Evolutionary conservation across 2,888 invertebrate species (phyloP).

Genomic region (Cephus spinipes): DNA sequence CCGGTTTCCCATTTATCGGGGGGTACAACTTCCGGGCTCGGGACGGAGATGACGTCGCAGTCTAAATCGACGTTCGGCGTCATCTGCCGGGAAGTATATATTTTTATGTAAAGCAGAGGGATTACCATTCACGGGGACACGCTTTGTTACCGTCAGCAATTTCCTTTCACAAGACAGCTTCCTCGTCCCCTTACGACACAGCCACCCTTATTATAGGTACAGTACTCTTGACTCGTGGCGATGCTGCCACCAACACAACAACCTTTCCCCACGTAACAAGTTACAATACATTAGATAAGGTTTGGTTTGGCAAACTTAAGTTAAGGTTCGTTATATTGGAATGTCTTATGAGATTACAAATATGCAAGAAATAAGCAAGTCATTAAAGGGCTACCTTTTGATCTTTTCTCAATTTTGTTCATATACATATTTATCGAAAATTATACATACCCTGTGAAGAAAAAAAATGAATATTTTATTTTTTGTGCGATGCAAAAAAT

Average conservation of each 20-base stretch:
- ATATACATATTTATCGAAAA: not conserved
- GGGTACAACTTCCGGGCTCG: not conserved
- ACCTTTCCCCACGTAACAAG: not conserved
- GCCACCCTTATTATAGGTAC: not conserved
- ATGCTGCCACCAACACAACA: not conserved
- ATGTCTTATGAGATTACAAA: not conserved
- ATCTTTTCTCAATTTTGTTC: not conserved
- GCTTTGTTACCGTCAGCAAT: slow-evolving; percentile 5
- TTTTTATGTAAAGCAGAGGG: slow-evolving; percentile 1
- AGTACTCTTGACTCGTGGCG: not conserved
- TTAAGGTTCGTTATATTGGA: not conserved
- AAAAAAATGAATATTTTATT: no score
- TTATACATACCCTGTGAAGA: no score
- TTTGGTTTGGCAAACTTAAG: not conserved
- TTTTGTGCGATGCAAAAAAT: no score
- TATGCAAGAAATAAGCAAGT: not conserved
- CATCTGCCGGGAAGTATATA: not conserved
- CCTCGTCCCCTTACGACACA: not conserved
- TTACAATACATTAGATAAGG: not conserved
- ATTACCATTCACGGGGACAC: slow-evolving; percentile 3
- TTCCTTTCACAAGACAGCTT: not conserved
- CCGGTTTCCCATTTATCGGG: not conserved
- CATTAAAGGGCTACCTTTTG: not conserved
- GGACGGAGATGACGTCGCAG: not conserved
- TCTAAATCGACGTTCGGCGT: not conserved